Conservation (phyloP, 2,888 invertebrate species). For the Noctua fimbriata region DNA sequence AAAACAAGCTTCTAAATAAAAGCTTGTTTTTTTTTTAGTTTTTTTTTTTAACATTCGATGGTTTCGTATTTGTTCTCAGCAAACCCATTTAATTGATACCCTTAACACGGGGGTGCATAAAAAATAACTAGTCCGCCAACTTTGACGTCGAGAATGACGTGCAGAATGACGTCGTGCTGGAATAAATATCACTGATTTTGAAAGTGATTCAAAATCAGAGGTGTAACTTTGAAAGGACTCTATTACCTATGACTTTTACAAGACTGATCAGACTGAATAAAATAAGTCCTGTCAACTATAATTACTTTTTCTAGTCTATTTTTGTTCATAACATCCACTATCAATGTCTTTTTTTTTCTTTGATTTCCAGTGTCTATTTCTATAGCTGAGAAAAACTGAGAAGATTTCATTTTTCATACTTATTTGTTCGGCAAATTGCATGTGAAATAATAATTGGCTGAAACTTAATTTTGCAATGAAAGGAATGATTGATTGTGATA, state of each 20-base stretch:
- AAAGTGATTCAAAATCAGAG: background rate
- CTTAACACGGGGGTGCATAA: background rate
- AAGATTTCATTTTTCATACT: background rate
- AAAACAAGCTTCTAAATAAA: background rate
- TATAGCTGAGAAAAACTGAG: background rate
- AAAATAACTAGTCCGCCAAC: background rate
- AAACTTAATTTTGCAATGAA: constrained; percentile 10
- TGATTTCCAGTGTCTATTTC: background rate
- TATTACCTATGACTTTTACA: background rate
- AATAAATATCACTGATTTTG: background rate
- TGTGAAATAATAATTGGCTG: constrained; percentile 11
- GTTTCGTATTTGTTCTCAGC: background rate
- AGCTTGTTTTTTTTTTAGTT: background rate
- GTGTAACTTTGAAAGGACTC: background rate
- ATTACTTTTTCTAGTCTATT: background rate
- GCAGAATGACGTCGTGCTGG: background rate
- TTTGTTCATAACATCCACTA: background rate
- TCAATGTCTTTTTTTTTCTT: background rate
- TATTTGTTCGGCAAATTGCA: constrained; percentile 15
- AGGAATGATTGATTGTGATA: background rate
- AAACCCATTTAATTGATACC: background rate
- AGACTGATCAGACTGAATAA: background rate
- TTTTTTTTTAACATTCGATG: background rate
- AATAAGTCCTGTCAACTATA: background rate
- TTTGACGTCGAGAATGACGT: too few relatives aligned